phyloP scores from a whole-genome alignment of 2,888 invertebrate genomes.

The Parelbella ahira region DNA sequence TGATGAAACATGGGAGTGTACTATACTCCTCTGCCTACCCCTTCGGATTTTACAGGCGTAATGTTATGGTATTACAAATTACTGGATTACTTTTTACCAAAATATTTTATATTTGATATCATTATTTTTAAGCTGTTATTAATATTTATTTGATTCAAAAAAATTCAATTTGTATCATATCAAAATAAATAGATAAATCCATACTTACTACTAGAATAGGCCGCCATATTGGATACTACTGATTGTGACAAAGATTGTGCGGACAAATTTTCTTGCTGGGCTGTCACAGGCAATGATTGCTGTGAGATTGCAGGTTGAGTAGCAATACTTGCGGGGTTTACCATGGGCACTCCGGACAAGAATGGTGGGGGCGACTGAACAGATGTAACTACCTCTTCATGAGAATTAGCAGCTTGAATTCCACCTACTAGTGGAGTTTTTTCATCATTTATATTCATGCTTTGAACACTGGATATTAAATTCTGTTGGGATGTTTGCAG shows the following conservation, averaged over 20 bases:
- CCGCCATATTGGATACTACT: constrained; percentile 69
- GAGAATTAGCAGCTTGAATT: constrained; percentile 39
- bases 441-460: constrained; percentile 52
- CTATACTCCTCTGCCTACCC: too few species aligned
- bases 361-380: constrained; percentile 61
- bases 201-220: constrained; percentile 74
- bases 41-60: too few species aligned
- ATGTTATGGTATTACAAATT: too few species aligned
- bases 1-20: too few species aligned
- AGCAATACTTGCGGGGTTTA: constrained; percentile 54
- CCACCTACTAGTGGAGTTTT: constrained; percentile 46
- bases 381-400: constrained; percentile 36
- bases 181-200: too few species aligned
- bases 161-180: too few species aligned
- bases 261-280: constrained; percentile 37
- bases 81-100: too few species aligned
- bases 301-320: constrained; percentile 31
- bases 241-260: constrained; percentile 57
- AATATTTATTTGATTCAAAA: too few species aligned
- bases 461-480: constrained; percentile 48
- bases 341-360: constrained; percentile 75
- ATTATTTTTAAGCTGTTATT: too few species aligned
- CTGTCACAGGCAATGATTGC: constrained; percentile 31
- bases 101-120: too few species aligned
- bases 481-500: constrained; percentile 43